These are phyloP conservation scores for Drosophila kanapiae DNA, from an alignment of 1,140 invertebrate species.

Conservation along the genomic window DNA sequence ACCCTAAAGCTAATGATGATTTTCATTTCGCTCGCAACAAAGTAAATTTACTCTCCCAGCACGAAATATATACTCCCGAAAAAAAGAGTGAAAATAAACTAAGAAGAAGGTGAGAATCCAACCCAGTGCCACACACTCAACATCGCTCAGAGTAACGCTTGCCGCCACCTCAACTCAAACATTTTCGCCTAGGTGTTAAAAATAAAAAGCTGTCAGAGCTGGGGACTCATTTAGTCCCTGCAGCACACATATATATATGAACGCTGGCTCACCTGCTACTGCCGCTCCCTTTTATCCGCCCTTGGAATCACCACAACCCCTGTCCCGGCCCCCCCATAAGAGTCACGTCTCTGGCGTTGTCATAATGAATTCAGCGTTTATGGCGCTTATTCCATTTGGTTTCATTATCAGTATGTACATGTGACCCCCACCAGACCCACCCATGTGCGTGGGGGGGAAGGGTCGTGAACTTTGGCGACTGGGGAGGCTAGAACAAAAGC, in stretches of 20 bases:
- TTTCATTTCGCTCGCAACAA: slow-evolving; percentile 17
- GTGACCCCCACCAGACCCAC: slow-evolving; percentile 20
- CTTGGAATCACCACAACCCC: not conserved
- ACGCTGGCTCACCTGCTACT: slow-evolving; percentile 21
- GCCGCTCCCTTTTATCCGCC: slow-evolving; percentile 7
- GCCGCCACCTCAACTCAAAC: slow-evolving; percentile 55
- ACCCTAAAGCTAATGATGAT: slow-evolving; percentile 22
- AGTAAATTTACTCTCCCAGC: slow-evolving; percentile 35
- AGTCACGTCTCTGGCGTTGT: slow-evolving; percentile 73
- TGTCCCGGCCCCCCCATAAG: slow-evolving; percentile 1
- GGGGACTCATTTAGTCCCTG: slow-evolving; percentile 66
- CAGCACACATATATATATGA: not conserved
- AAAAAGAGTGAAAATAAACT: slow-evolving; percentile 35
- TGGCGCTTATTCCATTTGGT: slow-evolving; percentile 84
- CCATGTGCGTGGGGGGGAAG: slow-evolving; percentile 19
- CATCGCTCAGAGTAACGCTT: slow-evolving; percentile 45
- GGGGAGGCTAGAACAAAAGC: slow-evolving; percentile 25
- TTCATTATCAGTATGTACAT: slow-evolving; percentile 74
- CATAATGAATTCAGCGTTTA: slow-evolving; percentile 84
- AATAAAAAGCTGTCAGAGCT: slow-evolving; percentile 68
- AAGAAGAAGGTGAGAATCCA: not conserved
- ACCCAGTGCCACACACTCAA: slow-evolving; percentile 31
- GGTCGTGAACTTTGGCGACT: slow-evolving; percentile 58
- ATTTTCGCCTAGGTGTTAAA: slow-evolving; percentile 77
- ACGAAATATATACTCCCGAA: slow-evolving; percentile 24